phyloP scores from a whole-genome alignment of 2,113 vertebrate species.

The Cyanoliseus patagonus region DNA sequence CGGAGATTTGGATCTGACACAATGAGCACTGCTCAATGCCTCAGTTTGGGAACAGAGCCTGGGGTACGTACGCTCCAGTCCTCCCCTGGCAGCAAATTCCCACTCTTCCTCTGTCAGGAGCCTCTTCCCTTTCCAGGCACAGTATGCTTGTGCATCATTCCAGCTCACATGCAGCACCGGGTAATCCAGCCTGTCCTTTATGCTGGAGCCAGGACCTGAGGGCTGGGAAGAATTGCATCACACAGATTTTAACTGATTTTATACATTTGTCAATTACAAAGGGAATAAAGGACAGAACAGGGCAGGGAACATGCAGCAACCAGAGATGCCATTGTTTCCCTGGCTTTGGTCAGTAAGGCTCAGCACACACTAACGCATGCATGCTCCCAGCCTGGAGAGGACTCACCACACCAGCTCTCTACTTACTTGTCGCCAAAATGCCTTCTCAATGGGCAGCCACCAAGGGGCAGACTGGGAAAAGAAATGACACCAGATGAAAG shows the following conservation, averaged over 20 bases:
- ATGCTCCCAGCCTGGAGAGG: rapidly evolving
- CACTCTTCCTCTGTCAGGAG: slow-evolving; percentile 91
- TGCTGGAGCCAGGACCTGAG: slow-evolving; percentile 88
- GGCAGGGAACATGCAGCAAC: not conserved
- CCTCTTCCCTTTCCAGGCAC: slow-evolving; percentile 84
- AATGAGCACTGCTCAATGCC: not conserved
- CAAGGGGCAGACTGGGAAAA: slow-evolving; percentile 86
- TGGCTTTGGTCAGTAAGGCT: rapidly evolving
- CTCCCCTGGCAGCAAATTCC: slow-evolving; percentile 93
- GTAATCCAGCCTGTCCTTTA: slow-evolving; percentile 82
- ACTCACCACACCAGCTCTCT: rapidly evolving
- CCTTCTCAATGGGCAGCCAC: slow-evolving; percentile 91
- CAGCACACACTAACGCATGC: not conserved
- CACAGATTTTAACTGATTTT: not conserved
- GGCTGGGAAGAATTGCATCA: slow-evolving; percentile 74
- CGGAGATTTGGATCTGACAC: not conserved
- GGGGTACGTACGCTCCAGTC: slow-evolving; percentile 79
- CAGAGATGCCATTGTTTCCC: rapidly evolving
- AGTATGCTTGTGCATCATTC: slow-evolving; percentile 90
- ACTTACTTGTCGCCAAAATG: slow-evolving; percentile 93
- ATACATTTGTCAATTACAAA: not conserved
- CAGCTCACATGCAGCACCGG: slow-evolving; percentile 97
- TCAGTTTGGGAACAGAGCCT: not conserved
- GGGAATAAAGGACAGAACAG: not conserved
- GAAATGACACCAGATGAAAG: not conserved